Percentiles rank a stretch among this genome's conserved stretches.
These are phyloP conservation scores for Archegozetes longisetosus DNA, from an alignment of 1,140 invertebrate genomes.

Conservation along the genomic window DNA sequence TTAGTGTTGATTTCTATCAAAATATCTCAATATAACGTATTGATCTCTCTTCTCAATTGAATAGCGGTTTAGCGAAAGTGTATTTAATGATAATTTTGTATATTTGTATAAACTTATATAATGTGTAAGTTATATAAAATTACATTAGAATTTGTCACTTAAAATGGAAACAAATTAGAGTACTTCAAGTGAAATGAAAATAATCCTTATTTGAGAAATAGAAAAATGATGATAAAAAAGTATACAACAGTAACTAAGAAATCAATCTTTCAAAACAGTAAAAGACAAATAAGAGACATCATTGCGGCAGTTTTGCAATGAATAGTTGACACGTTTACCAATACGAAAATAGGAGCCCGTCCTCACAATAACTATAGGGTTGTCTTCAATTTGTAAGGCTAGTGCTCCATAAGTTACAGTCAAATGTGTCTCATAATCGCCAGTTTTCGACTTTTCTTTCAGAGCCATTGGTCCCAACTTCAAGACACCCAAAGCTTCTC, in stretches of 20 bases:
- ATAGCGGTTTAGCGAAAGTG: no score
- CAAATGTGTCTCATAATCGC: constrained; percentile 3
- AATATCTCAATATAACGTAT: no score
- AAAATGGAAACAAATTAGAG: no score
- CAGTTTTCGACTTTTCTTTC: not conserved
- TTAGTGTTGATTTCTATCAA: no score
- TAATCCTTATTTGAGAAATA: no score
- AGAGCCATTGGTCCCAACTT: not conserved
- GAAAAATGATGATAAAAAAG: no score
- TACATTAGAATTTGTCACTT: no score
- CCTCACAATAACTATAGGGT: not conserved
- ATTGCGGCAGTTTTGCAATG: not conserved
- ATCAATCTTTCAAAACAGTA: not conserved
- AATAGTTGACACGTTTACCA: not conserved
- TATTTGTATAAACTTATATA: no score
- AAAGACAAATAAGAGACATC: not conserved
- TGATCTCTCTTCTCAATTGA: no score
- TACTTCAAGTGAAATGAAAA: no score
- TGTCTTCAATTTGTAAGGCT: not conserved
- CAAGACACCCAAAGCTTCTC: not conserved
- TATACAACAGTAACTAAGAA: not conserved
- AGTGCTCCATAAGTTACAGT: constrained; percentile 6
- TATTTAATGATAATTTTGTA: no score
- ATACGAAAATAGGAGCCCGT: not conserved
- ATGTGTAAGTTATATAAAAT: no score